These are phyloP conservation scores for Shinisaurus crocodilurus DNA, from an alignment of 2,113 vertebrate genomes.

Conservation along the genomic window DNA sequence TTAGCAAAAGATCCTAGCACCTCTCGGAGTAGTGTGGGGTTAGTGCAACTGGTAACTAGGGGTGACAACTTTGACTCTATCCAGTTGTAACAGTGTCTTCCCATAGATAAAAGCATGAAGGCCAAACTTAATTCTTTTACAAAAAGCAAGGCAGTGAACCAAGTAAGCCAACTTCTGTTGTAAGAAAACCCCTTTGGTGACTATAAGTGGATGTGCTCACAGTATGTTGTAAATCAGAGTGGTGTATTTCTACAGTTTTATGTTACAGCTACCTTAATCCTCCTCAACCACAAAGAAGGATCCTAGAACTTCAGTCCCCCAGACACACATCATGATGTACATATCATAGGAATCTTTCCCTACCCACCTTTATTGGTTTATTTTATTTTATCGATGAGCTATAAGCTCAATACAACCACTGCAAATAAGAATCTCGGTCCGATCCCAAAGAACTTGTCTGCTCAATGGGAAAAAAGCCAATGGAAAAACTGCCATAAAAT, in stretches of 20 bases:
- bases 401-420: not conserved
- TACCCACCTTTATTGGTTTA: not conserved
- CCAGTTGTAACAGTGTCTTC: too few species aligned
- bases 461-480: not conserved
- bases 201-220: not conserved
- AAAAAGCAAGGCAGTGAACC: not conserved
- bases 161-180: not conserved
- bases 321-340: conserved; percentile 16
- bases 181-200: not conserved
- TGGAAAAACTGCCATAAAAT: not conserved
- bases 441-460: not conserved
- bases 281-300: not conserved
- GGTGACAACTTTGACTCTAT: too few species aligned
- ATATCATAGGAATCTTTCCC: conserved; percentile 7
- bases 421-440: not conserved
- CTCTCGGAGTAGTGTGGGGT: too few species aligned
- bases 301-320: not conserved
- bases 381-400: conserved; percentile 14
- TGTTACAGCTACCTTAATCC: not conserved
- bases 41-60: too few species aligned
- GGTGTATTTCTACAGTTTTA: conserved; percentile 14
- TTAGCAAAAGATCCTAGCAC: too few species aligned
- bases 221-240: conserved; percentile 4
- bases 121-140: not conserved
- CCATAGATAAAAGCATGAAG: not conserved